Conservation (phyloP, 2,113 vertebrate genomes). For the Dipodomys stephensi region DNA sequence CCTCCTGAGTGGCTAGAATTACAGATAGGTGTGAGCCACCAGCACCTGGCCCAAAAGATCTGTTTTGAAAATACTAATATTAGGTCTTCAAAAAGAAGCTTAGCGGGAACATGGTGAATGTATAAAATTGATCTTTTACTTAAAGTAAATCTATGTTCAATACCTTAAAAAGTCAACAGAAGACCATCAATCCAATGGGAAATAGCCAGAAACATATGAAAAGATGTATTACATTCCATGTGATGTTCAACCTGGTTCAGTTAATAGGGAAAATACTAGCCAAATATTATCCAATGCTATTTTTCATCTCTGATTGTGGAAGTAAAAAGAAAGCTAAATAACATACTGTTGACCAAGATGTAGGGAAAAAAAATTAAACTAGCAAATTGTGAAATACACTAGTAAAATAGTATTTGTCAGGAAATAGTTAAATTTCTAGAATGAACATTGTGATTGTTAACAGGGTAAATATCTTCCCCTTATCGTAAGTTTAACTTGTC, state of each 20-base stretch:
- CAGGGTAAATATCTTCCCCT: neutral
- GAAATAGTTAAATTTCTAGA: neutral
- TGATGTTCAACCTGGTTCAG: neutral
- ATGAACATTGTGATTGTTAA: neutral
- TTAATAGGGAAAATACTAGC: too few species aligned
- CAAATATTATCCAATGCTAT: too few species aligned
- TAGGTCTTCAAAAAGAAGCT: too few species aligned
- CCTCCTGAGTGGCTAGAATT: too few species aligned
- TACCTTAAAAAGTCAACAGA: neutral
- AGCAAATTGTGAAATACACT: neutral
- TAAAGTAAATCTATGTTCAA: too few species aligned
- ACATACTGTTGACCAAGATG: neutral
- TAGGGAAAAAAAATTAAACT: neutral
- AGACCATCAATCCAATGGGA: neutral
- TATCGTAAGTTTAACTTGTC: neutral
- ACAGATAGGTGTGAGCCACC: too few species aligned
- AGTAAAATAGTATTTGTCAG: neutral
- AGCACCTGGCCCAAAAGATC: too few species aligned
- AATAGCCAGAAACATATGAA: neutral
- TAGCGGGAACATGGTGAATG: too few species aligned
- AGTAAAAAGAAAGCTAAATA: neutral
- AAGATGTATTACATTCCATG: neutral
- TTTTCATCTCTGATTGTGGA: too few species aligned
- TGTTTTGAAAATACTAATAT: too few species aligned
- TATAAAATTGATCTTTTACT: too few species aligned